Conservation (phyloP, 2,888 invertebrate species). For the Pristionchus mayeri region DNA sequence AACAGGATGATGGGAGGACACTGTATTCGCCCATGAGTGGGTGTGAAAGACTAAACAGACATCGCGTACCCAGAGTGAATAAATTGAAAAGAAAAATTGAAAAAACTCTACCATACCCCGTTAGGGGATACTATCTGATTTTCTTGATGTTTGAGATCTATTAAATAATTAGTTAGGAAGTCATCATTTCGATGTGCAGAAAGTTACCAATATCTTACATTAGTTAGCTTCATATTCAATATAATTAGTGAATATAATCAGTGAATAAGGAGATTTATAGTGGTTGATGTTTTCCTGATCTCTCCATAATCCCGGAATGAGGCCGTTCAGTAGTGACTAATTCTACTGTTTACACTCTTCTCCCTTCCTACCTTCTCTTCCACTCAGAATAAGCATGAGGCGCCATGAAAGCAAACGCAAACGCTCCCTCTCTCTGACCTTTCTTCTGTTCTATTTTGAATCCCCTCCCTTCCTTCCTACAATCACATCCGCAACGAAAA, state of each 20-base stretch:
- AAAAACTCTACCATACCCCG: background rate
- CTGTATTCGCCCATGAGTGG: slow-evolving; percentile 9
- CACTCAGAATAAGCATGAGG: slow-evolving; percentile 22
- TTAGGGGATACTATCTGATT: background rate
- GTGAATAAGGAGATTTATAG: no score
- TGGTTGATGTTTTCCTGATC: background rate
- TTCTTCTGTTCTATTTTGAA: slow-evolving; percentile 43
- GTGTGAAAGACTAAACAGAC: slow-evolving; percentile 34
- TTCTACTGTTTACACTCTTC: slow-evolving; percentile 22
- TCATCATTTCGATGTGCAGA: background rate
- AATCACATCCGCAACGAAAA: slow-evolving; percentile 38
- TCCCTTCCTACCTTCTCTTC: background rate
- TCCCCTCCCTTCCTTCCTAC: slow-evolving; percentile 3
- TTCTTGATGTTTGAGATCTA: background rate
- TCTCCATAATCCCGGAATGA: background rate
- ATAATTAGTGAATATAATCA: no score
- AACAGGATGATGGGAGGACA: slow-evolving; percentile 26
- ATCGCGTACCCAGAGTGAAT: background rate
- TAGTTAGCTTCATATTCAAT: no score
- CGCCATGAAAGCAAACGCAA: slow-evolving; percentile 37
- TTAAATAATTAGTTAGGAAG: no score
- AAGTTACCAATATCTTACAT: no score
- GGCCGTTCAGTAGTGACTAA: slow-evolving; percentile 19
- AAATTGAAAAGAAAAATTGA: background rate
- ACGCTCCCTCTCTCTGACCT: slow-evolving; percentile 41